Conservation (phyloP, 92 coral and sea anemone species). For the Parazoanthus swiftii region DNA sequence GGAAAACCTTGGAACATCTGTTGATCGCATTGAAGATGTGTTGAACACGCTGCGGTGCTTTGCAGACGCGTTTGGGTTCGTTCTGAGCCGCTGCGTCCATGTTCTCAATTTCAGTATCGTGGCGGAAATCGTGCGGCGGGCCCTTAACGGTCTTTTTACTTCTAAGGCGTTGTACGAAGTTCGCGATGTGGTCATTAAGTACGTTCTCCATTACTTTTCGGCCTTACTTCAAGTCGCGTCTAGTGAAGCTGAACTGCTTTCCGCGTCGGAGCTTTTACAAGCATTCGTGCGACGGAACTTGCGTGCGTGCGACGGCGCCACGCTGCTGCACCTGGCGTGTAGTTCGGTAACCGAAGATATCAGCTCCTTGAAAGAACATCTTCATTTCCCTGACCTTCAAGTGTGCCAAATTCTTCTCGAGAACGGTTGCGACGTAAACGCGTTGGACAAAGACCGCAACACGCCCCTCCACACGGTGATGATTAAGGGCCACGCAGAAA, state of each 20-base stretch:
- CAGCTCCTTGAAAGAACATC: slow-evolving; percentile 78
- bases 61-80: slow-evolving; percentile 83
- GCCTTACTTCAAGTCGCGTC: slow-evolving; percentile 67
- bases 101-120: slow-evolving; percentile 62
- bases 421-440: slow-evolving; percentile 60
- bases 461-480: slow-evolving; percentile 70
- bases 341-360: slow-evolving; percentile 73
- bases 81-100: slow-evolving; percentile 68
- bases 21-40: slow-evolving; percentile 67
- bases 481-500: slow-evolving; percentile 79
- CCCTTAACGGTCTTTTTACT: slow-evolving; percentile 52
- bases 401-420: slow-evolving; percentile 68
- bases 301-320: slow-evolving; percentile 63
- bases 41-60: slow-evolving; percentile 77
- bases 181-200: slow-evolving; percentile 72
- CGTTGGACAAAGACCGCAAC: slow-evolving; percentile 59
- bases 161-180: slow-evolving; percentile 58
- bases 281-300: slow-evolving; percentile 64
- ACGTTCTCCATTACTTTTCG: slow-evolving; percentile 72
- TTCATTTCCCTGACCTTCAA: slow-evolving; percentile 70
- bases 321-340: slow-evolving; percentile 65
- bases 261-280: slow-evolving; percentile 57
- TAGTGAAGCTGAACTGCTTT: slow-evolving; percentile 44
- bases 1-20: slow-evolving; percentile 48
- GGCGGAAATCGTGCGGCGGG: slow-evolving; percentile 58